Evolutionary conservation across 2,113 vertebrate genomes (phyloP).

Genomic region (Grammomys dolichurus): DNA sequence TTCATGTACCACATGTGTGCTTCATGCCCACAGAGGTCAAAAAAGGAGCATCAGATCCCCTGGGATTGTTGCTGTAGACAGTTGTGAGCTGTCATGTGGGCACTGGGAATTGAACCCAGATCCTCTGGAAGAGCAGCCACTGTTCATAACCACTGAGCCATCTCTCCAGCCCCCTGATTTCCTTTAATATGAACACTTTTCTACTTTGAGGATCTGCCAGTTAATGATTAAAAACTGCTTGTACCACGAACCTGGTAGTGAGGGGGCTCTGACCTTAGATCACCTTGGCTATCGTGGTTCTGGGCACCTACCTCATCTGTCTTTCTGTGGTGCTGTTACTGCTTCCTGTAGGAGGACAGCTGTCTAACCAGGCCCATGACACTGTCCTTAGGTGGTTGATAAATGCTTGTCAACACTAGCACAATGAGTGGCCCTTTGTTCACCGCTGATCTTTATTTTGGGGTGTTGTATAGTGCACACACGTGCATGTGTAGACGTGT

Average conservation of each 20-base stretch:
- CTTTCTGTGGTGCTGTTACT: background rate
- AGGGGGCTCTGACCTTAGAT: background rate
- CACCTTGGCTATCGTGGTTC: background rate
- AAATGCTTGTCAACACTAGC: background rate
- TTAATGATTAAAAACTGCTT: background rate
- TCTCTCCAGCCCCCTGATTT: background rate
- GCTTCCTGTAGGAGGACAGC: background rate
- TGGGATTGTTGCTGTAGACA: background rate
- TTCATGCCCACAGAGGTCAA: background rate
- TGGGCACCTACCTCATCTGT: background rate
- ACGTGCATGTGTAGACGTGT: background rate
- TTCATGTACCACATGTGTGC: background rate
- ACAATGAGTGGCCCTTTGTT: background rate
- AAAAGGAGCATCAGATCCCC: too few relatives aligned
- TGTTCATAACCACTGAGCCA: background rate
- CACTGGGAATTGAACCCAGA: background rate
- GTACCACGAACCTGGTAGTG: background rate
- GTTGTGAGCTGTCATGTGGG: background rate
- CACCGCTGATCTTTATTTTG: background rate
- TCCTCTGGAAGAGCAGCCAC: background rate
- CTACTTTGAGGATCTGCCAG: background rate
- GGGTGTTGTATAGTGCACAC: too few relatives aligned
- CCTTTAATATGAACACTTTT: background rate
- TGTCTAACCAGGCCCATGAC: background rate
- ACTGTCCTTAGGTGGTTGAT: fast-evolving